These are phyloP conservation scores for Macquaria ambigua DNA, from an alignment of 2,113 vertebrate genomes.

Conservation along the genomic window DNA sequence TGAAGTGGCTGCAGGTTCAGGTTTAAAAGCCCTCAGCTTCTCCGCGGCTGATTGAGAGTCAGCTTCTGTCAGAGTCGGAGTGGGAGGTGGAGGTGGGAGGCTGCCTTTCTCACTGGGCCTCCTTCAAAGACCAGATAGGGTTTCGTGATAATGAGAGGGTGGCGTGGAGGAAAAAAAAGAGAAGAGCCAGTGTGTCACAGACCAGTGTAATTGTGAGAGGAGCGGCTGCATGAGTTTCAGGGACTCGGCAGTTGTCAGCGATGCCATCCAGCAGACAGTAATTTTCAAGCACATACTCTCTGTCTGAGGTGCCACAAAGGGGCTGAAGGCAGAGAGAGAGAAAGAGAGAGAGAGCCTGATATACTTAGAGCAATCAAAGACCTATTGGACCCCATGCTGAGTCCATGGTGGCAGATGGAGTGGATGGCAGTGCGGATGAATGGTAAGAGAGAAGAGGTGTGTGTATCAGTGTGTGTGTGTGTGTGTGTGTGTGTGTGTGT, in stretches of 20 bases:
- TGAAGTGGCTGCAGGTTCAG: conserved; percentile 66
- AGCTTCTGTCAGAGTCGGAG: conserved; percentile 43
- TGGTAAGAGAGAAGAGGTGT: not conserved
- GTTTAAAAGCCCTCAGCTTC: conserved; percentile 50
- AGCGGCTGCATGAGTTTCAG: conserved; percentile 39
- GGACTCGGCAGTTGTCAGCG: conserved; percentile 25
- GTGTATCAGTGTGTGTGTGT: not conserved
- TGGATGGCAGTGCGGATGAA: conserved; percentile 10
- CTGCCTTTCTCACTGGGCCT: conserved; percentile 37
- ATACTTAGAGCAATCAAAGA: conserved; percentile 51
- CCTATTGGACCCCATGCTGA: conserved; percentile 45
- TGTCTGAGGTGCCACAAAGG: conserved; percentile 52
- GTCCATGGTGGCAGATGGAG: conserved; percentile 14
- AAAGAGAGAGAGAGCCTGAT: conserved; percentile 24
- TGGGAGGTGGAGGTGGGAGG: conserved; percentile 24
- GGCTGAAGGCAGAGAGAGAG: conserved; percentile 11
- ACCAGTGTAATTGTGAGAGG: conserved; percentile 41
- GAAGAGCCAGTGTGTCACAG: conserved; percentile 23
- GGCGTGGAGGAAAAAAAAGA: conserved; percentile 3
- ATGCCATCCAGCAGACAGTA: conserved; percentile 43
- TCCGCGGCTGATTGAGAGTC: conserved; percentile 50
- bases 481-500: not conserved
- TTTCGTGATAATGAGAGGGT: conserved; percentile 64
- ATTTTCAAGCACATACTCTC: conserved; percentile 49
- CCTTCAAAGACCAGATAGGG: conserved; percentile 60